Percentiles rank a stretch among this genome's conserved stretches.
Evolutionary conservation across 2,797 vertebrate genomes (phyloP).

Genomic region (Premnoplex brunnescens): DNA sequence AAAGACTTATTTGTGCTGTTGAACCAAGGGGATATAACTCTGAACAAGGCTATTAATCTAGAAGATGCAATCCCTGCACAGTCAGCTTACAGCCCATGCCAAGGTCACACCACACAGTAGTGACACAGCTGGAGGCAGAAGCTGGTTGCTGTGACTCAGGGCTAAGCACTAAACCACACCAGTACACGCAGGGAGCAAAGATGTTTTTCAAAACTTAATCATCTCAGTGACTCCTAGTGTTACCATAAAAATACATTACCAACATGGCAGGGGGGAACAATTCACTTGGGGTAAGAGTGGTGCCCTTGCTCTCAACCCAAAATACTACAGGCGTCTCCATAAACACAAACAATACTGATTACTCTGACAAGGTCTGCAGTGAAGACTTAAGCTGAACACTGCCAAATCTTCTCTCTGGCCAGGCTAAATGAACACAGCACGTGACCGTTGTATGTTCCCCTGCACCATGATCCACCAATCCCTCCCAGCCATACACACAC

Average conservation of each 20-base stretch:
- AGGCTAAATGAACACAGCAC: neutral
- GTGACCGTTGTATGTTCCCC: neutral
- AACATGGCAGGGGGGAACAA: neutral
- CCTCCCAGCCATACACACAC: rapidly evolving
- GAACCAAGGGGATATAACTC: conserved; percentile 5
- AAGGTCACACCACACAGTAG: neutral
- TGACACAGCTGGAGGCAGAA: conserved; percentile 18
- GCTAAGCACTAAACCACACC: neutral
- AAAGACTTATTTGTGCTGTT: conserved; percentile 23
- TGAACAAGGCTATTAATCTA: conserved; percentile 35
- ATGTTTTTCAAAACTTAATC: neutral
- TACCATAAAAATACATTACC: neutral
- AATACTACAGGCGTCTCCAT: neutral
- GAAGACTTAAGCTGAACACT: neutral
- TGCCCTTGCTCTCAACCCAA: neutral
- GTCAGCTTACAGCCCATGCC: conserved; percentile 1
- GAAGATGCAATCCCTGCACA: conserved; percentile 6
- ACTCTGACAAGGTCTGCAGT: neutral
- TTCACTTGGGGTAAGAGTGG: neutral
- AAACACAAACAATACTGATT: neutral
- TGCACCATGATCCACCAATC: rapidly evolving
- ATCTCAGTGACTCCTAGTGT: neutral
- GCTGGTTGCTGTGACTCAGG: neutral
- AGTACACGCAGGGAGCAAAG: neutral
- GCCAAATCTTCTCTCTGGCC: neutral